phyloP scores from a whole-genome alignment of 1,140 invertebrate species.

The Rhynchophorus ferrugineus region DNA sequence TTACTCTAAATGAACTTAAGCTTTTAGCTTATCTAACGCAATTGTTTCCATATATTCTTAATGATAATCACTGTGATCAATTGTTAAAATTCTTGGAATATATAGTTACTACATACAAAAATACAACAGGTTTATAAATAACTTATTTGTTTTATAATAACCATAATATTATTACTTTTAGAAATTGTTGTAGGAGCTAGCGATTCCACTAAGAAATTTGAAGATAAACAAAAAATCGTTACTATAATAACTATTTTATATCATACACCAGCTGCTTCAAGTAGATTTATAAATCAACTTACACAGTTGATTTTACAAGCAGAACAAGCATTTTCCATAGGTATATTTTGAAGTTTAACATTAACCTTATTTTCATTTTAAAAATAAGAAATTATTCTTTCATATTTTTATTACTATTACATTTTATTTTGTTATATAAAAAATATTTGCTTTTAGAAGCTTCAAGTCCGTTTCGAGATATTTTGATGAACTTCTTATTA shows the following conservation, averaged over 20 bases:
- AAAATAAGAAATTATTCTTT: too few species aligned
- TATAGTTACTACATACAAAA: constrained; percentile 68
- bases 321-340: constrained; percentile 74
- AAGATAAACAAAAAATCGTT: constrained; percentile 79
- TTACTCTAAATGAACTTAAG: constrained; percentile 81
- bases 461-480: constrained; percentile 81
- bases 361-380: too few species aligned
- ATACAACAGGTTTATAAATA: constrained; percentile 29
- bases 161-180: not conserved
- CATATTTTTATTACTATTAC: too few species aligned
- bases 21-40: constrained; percentile 86
- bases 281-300: constrained; percentile 77
- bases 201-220: constrained; percentile 66
- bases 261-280: constrained; percentile 75
- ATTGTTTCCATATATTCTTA: constrained; percentile 91
- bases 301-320: constrained; percentile 78
- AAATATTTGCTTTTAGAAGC: constrained; percentile 63
- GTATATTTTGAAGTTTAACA: constrained; percentile 4
- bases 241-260: constrained; percentile 88
- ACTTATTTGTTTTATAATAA: not conserved
- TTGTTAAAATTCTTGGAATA: constrained; percentile 81
- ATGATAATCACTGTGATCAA: constrained; percentile 91
- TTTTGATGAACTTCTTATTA: constrained; percentile 80
- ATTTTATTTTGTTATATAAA: too few species aligned
- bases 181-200: not conserved